Evolutionary conservation across 2,888 invertebrate species (phyloP).

Genomic region (Idaea straminata): DNA sequence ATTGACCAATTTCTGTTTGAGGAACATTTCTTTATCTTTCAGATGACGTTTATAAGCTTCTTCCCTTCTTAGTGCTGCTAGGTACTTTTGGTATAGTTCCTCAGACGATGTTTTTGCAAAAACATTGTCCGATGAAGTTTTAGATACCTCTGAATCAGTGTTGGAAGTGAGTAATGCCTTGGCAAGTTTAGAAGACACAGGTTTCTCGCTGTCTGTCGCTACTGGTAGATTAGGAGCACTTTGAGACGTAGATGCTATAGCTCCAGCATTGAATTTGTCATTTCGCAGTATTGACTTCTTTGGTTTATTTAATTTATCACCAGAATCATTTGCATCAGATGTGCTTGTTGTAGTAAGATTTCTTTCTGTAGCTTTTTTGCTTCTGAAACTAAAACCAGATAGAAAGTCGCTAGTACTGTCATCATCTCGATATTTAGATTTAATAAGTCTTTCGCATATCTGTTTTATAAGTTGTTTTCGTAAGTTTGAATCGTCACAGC

Average conservation of each 20-base stretch:
- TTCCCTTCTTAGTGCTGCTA: slow-evolving; percentile 64
- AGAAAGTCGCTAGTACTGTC: slow-evolving; percentile 71
- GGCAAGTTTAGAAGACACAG: slow-evolving; percentile 34
- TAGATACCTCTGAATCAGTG: slow-evolving; percentile 63
- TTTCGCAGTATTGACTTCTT: slow-evolving; percentile 66
- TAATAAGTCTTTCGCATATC: slow-evolving; percentile 81
- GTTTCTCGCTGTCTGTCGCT: slow-evolving; percentile 46
- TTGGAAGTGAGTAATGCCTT: slow-evolving; percentile 42
- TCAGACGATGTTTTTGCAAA: slow-evolving; percentile 63
- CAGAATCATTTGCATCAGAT: slow-evolving; percentile 58
- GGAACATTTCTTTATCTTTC: slow-evolving; percentile 63
- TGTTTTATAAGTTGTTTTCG: slow-evolving; percentile 83
- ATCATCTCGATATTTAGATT: slow-evolving; percentile 81
- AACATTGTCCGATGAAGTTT: slow-evolving; percentile 51
- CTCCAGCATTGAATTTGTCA: slow-evolving; percentile 61
- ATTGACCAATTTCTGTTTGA: slow-evolving; percentile 63
- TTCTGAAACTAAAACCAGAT: slow-evolving; percentile 64
- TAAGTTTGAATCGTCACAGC: slow-evolving; percentile 78
- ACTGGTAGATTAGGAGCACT: slow-evolving; percentile 66
- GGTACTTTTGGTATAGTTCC: slow-evolving; percentile 64
- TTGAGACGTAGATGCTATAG: slow-evolving; percentile 66
- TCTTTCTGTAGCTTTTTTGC: slow-evolving; percentile 42
- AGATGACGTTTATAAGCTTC: slow-evolving; percentile 63
- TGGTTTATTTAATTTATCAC: slow-evolving; percentile 48
- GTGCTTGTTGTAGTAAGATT: slow-evolving; percentile 63